Evolutionary conservation across 2,797 vertebrate species (phyloP), one percentile per base, ranked within the genome.

Genomic region (Chrosomus eos): DNA sequence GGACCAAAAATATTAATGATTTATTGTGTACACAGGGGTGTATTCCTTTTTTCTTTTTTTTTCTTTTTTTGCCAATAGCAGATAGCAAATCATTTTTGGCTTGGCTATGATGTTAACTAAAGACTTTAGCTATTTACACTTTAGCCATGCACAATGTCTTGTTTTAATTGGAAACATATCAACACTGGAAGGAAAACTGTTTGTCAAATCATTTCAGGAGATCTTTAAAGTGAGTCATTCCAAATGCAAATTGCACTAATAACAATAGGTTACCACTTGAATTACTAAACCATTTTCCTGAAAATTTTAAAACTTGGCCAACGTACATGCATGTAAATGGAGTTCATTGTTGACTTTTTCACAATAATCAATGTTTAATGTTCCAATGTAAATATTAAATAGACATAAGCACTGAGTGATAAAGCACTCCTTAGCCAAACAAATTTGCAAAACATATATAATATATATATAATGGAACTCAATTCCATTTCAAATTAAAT

Each of bases 391-490:
- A 60, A 77, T 77, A 77, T 60, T 26, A 40, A 60, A 60, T 23
- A 26, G 14, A 78, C 3, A 2, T 21, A 28, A 64, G 26, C 9
- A 62, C n/a, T 60, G 55, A 5, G n/a, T 21, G 9, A 76, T 58
- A 31, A 67, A 36, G 26, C 45, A 55, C 31, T 55, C 51, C 71
- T 19, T 74, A 74, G 26, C 18, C 19, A 31, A 74, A 33, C 1
- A 31, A 31, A 51, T 48, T 19, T 0, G 43, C 7, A 31, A 21
- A 19, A 7, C 10, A 3, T 33, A 33, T 33, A 33, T 3, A 2
- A 31, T 31, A 31, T 31, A 31, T 31, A 31, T 31, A 31, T 14
- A 60, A 87, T 64, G 74, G 74, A 88, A 84, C 45, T 36, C 5
- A 33, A 3, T 36, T 36, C 5, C 36, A 36, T 36, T 36, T 36